Conservation (phyloP, 2,113 vertebrate genomes). For the Pholis gunnellus region DNA sequence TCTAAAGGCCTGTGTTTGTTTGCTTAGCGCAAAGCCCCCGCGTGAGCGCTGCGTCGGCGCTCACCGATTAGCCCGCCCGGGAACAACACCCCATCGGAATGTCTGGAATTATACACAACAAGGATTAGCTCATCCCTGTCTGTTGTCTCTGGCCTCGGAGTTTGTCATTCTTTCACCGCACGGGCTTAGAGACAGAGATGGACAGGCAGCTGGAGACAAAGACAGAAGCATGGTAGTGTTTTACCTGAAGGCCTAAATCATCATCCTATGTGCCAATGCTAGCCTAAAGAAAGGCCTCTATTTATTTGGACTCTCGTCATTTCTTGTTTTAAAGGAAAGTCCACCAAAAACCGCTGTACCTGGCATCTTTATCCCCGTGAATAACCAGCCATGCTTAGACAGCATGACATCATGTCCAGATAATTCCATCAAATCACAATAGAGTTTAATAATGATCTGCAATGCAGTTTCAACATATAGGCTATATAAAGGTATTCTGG, state of each 20-base stretch:
- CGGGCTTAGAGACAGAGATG: constrained; percentile 59
- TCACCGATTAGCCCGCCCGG: constrained; percentile 63
- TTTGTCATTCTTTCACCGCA: constrained; percentile 72
- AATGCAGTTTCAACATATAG: constrained; percentile 1
- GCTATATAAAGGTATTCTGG: constrained; percentile 22
- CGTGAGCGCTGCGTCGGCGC: constrained; percentile 44
- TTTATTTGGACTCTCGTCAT: not conserved
- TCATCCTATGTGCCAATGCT: not conserved
- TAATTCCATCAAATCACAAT: constrained; percentile 37
- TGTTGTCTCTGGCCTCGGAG: constrained; percentile 74
- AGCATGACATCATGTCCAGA: constrained; percentile 66
- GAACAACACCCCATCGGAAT: constrained; percentile 79
- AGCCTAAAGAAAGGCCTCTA: not conserved
- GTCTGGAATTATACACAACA: constrained; percentile 82
- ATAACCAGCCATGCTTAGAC: constrained; percentile 46
- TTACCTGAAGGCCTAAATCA: constrained; percentile 21
- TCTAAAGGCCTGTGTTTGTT: constrained; percentile 65
- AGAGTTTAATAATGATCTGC: constrained; percentile 19
- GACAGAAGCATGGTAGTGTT: constrained; percentile 3
- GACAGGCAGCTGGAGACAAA: constrained; percentile 38
- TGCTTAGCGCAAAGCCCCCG: constrained; percentile 68
- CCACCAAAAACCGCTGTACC: constrained; percentile 38
- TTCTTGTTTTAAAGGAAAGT: constrained; percentile 26
- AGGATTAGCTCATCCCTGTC: constrained; percentile 81
- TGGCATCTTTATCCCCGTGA: constrained; percentile 43